Percentiles rank a stretch among this genome's conserved stretches.
These are phyloP conservation scores for Blennius ocellaris DNA, from an alignment of 2,113 vertebrate genomes.

Conservation along the genomic window DNA sequence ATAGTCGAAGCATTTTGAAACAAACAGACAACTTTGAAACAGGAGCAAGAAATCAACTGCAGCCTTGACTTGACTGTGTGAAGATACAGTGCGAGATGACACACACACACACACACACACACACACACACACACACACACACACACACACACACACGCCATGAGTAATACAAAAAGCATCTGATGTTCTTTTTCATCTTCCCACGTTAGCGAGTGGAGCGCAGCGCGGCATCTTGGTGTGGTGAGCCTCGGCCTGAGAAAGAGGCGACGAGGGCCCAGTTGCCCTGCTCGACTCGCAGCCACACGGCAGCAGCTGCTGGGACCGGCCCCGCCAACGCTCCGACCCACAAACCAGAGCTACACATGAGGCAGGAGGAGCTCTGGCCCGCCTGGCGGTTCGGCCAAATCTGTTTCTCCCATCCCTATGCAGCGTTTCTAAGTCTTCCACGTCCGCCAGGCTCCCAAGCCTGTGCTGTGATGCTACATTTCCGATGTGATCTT, in stretches of 20 bases:
- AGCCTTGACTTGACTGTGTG: conserved; percentile 21
- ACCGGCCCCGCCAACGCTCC: conserved; percentile 56
- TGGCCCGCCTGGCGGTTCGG: conserved; percentile 51
- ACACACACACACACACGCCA: conserved; percentile 15
- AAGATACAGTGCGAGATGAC: conserved; percentile 37
- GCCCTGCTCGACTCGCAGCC: conserved; percentile 68
- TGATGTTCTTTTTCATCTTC: conserved; percentile 74
- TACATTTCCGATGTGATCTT: neutral
- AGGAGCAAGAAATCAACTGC: conserved; percentile 64
- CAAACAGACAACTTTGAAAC: conserved; percentile 40
- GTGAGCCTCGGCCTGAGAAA: conserved; percentile 62
- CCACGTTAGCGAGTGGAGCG: conserved; percentile 59
- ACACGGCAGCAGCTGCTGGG: conserved; percentile 72
- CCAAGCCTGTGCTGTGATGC: neutral
- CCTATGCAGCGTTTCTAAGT: conserved; percentile 10
- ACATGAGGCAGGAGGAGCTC: conserved; percentile 52
- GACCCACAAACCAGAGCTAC: conserved; percentile 72
- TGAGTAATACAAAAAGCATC: conserved; percentile 75
- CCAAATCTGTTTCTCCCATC: conserved; percentile 37
- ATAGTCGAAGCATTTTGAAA: conserved; percentile 58
- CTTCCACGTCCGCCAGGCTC: conserved; percentile 10
- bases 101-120: neutral
- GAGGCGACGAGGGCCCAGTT: conserved; percentile 53
- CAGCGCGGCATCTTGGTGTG: conserved; percentile 63
- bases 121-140: neutral